A percentile compares a stretch with the other conserved stretches of the same genome.
Conservation (phyloP, 2,888 invertebrate genomes). For the Pegoplata infirma region DNA sequence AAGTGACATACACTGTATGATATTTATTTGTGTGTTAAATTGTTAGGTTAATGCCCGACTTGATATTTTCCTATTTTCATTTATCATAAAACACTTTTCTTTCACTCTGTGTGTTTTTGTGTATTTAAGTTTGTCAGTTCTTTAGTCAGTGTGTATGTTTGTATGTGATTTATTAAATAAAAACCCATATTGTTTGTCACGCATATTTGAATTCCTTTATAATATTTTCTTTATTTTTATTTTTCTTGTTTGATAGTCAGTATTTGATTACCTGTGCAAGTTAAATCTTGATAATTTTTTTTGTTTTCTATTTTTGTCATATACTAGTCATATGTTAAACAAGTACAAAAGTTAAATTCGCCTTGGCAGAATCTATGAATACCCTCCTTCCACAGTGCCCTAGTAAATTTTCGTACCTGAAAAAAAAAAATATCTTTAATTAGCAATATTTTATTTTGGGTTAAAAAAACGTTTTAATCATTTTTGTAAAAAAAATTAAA, state of each 20-base stretch:
- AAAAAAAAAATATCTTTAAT: too few species aligned
- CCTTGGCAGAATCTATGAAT: too few species aligned
- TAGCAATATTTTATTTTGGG: too few species aligned
- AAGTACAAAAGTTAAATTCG: background rate
- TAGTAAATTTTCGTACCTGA: too few species aligned
- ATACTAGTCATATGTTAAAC: background rate
- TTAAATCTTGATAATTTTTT: background rate
- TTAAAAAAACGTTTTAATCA: too few species aligned
- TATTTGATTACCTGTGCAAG: background rate
- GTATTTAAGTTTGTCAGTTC: too few species aligned
- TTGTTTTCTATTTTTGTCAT: background rate
- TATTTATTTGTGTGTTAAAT: background rate
- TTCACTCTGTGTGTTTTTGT: background rate
- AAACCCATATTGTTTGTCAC: background rate
- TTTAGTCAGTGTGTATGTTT: background rate
- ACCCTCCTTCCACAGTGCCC: too few species aligned
- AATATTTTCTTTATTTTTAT: background rate
- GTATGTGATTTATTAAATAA: background rate
- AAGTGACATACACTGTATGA: background rate
- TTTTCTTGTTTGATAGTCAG: too few species aligned
- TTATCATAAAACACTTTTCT: background rate
- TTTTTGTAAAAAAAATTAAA: too few species aligned
- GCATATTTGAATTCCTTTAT: background rate
- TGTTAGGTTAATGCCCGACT: background rate
- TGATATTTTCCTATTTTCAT: background rate